Evolutionary conservation across 2,888 invertebrate genomes (phyloP), one percentile per base, ranked within the genome.

Genomic region (Kryphioiulus occultus): DNA sequence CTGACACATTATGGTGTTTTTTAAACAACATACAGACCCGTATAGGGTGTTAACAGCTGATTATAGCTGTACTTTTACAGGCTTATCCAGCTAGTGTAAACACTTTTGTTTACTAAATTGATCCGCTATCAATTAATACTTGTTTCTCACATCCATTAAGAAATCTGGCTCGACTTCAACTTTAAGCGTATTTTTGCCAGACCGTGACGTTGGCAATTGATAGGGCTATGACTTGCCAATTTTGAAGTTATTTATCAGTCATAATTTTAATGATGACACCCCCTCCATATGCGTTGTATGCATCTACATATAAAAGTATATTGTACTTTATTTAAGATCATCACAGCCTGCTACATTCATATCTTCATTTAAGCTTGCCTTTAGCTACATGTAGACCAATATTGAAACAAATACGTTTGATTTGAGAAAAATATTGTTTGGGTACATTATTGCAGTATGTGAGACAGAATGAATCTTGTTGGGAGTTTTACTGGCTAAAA

Each of bases 181-280:
- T 53, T 3, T 68, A 22, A 68, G 59, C n/a, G 10, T 68, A 10
- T 44, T 68, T 68, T 68, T 22, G 59, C 9, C 22, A 9, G 22
- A 68, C 22, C 59, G 22, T 26, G 26, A 68, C 22, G 22, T 22
- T 68, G 59, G 22, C 59, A 9, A 26, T 9, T 68, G 59, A 68
- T 68, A 68, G 22, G 59, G n/a, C 0, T 22, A 22, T n/a, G n/a
- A 26, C 59, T 68, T 68, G 59, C 59, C 59, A 68, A 68, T 22
- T 68, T 53, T 53, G 22, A 68, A 68, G 59, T 68, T 68, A 68
- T 68, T 68, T 68, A 68, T 68, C 59, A n/a, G n/a, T 68, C n/a
- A 22, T 68, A 68, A 22, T n/a, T 68, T n/a, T 68, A 22, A 59
- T 59, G 53, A n/a, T 59, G 12, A 4, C n/a, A n/a, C n/a, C 19